phyloP scores from a whole-genome alignment of 2,888 invertebrate species.

The Osmoderma eremita region DNA sequence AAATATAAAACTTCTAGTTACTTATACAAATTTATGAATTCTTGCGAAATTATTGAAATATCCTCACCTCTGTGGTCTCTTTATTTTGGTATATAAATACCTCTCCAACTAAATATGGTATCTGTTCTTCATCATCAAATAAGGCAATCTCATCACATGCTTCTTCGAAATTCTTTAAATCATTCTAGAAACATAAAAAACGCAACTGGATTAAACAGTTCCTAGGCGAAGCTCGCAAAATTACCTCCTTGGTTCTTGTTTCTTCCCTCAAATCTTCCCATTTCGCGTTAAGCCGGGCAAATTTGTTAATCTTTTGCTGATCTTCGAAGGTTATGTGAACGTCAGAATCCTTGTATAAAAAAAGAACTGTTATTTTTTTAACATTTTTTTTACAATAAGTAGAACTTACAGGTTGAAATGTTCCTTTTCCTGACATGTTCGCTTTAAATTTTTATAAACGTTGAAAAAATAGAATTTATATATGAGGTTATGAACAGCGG shows the following conservation, averaged over 20 bases:
- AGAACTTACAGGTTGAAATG: conserved; percentile 75
- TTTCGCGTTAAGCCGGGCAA: conserved; percentile 92
- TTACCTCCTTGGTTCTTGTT: conserved; percentile 80
- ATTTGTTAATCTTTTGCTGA: conserved; percentile 97
- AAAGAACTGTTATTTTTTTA: conserved; percentile 7
- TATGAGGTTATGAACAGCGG: conserved; percentile 38
- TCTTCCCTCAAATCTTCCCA: conserved; percentile 91
- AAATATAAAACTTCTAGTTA: conserved; percentile 8
- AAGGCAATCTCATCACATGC: conserved; percentile 88
- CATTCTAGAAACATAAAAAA: conserved; percentile 70
- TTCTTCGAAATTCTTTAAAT: conserved; percentile 91
- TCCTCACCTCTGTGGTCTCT: conserved; percentile 77
- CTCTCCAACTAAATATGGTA: conserved; percentile 89
- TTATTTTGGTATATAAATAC: conserved; percentile 84
- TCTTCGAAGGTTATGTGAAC: conserved; percentile 96
- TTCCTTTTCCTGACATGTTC: conserved; percentile 68
- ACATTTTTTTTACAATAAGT: conserved; percentile 7
- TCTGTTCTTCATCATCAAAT: conserved; percentile 79
- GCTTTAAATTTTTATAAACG: neutral
- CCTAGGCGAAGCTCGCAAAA: no score
- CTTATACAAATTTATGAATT: neutral
- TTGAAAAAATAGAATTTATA: conserved; percentile 13
- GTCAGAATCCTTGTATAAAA: conserved; percentile 76
- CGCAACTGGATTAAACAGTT: no score
- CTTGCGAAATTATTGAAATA: conserved; percentile 21